Conservation (phyloP, 2,797 vertebrate species). For the Rhinatrema bivittatum region DNA sequence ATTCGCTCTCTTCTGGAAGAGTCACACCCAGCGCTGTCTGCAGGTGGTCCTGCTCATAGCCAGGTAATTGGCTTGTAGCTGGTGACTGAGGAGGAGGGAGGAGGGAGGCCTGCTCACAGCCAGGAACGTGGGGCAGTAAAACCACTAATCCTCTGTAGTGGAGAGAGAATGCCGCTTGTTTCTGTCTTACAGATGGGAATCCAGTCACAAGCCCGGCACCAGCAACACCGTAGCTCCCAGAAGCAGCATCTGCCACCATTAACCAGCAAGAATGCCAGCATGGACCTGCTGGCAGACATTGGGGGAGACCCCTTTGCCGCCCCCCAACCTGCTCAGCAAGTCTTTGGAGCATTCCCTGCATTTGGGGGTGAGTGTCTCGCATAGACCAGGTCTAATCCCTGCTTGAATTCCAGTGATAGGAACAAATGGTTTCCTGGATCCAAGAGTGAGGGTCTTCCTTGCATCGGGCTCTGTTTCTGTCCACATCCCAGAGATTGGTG, state of each 20-base stretch:
- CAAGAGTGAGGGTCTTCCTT: too few species aligned
- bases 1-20: slow-evolving; percentile 51
- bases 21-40: slow-evolving; percentile 37
- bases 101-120: slow-evolving; percentile 25
- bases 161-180: too few species aligned
- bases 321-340: slow-evolving; percentile 59
- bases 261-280: slow-evolving; percentile 32
- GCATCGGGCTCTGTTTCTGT: too few species aligned
- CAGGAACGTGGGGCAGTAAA: slow-evolving; percentile 41
- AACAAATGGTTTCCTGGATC: too few species aligned
- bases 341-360: slow-evolving; percentile 33
- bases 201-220: slow-evolving; percentile 54
- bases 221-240: slow-evolving; percentile 59
- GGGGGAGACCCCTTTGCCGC: slow-evolving; percentile 75
- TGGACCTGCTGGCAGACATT: slow-evolving; percentile 71
- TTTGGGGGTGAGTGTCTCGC: slow-evolving; percentile 38
- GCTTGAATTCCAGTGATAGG: too few species aligned
- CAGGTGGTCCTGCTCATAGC: slow-evolving; percentile 35
- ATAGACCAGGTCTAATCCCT: too few species aligned
- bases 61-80: too few species aligned
- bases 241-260: slow-evolving; percentile 9
- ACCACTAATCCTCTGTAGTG: too few species aligned
- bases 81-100: too few species aligned
- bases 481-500: too few species aligned
- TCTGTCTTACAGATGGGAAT: slow-evolving; percentile 32